These are phyloP conservation scores for Gari tellinella DNA, from an alignment of 2,888 invertebrate genomes.

Conservation along the genomic window DNA sequence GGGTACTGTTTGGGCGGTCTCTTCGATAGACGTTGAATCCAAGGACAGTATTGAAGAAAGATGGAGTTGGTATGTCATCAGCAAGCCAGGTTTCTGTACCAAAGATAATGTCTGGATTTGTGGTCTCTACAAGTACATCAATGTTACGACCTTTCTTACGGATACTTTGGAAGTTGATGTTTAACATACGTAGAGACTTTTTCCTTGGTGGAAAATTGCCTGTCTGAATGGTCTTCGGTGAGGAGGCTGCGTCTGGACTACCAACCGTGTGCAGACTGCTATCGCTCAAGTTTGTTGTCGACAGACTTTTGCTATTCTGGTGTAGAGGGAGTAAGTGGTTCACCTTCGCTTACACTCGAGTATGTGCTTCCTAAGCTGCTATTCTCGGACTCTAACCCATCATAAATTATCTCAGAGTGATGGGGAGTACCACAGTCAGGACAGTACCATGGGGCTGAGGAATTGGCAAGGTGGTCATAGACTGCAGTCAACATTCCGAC, in stretches of 20 bases:
- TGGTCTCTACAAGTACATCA: constrained; percentile 9
- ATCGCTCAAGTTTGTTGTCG: too few species aligned
- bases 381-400: too few species aligned
- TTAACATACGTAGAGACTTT: constrained; percentile 11
- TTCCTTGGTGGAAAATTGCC: not conserved
- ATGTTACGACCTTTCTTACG: constrained; percentile 28
- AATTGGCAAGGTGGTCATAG: constrained; percentile 1
- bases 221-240: constrained; percentile 25
- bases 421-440: not conserved
- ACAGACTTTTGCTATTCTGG: too few species aligned
- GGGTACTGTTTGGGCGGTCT: constrained; percentile 26
- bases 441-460: constrained; percentile 13
- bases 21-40: constrained; percentile 24
- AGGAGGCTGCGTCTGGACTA: constrained; percentile 19
- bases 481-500: constrained; percentile 8
- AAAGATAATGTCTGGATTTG: constrained; percentile 26
- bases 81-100: constrained; percentile 39
- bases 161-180: constrained; percentile 32
- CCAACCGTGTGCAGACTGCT: constrained; percentile 1
- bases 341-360: not conserved
- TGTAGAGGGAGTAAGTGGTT: not conserved
- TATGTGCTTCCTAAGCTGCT: too few species aligned
- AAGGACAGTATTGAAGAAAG: not conserved
- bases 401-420: too few species aligned
- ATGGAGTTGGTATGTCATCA: constrained; percentile 7